Conservation (phyloP, 1,140 invertebrate genomes). For the Heliconius nattereri region DNA sequence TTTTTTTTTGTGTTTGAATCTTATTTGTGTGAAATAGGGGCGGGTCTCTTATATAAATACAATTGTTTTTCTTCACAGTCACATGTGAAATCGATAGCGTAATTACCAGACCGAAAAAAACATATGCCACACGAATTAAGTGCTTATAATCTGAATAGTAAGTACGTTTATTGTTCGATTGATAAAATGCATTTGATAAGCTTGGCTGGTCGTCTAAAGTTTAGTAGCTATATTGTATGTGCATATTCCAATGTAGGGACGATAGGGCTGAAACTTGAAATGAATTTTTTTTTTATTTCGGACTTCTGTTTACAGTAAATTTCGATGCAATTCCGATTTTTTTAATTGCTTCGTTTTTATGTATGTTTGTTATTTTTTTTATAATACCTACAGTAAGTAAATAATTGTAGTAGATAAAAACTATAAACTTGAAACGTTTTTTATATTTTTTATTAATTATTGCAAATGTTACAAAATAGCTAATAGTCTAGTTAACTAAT, state of each 20-base stretch:
- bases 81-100: constrained; percentile 22
- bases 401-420: too few species aligned
- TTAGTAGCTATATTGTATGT: constrained; percentile 16
- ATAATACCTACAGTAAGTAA: too few species aligned
- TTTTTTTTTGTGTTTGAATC: too few species aligned
- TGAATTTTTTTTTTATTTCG: too few species aligned
- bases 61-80: constrained; percentile 14
- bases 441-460: too few species aligned
- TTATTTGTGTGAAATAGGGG: background rate
- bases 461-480: too few species aligned
- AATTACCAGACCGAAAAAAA: constrained; percentile 21
- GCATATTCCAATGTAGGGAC: background rate
- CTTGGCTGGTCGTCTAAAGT: constrained; percentile 9
- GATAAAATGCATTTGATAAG: constrained; percentile 18
- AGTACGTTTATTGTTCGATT: background rate
- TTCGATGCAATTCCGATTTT: too few species aligned
- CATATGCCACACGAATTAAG: constrained; percentile 7
- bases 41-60: background rate
- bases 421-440: too few species aligned
- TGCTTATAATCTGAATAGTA: background rate
- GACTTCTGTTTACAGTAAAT: too few species aligned
- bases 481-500: too few species aligned
- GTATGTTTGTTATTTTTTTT: too few species aligned
- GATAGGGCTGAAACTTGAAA: background rate
- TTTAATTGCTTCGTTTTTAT: too few species aligned